Evolutionary conservation across 2,113 vertebrate genomes (phyloP).

Genomic region (Daphoenositta chrysoptera): DNA sequence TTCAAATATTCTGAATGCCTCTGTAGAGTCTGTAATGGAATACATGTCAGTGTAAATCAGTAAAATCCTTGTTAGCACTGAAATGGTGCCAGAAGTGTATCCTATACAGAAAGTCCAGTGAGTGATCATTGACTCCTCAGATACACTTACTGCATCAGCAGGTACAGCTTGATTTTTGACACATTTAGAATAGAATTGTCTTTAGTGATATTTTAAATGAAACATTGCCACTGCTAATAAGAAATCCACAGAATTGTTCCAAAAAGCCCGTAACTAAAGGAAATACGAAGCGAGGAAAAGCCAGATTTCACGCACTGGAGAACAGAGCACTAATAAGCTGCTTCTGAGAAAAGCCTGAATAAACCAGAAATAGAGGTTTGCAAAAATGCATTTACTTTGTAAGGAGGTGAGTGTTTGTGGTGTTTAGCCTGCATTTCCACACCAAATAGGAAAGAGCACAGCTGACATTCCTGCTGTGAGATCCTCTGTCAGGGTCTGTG

Average conservation of each 20-base stretch:
- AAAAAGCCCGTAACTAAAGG: neutral
- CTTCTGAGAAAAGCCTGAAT: neutral
- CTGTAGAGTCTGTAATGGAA: neutral
- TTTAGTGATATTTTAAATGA: conserved; percentile 31
- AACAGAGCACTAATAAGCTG: neutral
- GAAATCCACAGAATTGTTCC: neutral
- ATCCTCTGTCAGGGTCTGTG: neutral
- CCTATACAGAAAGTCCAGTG: neutral
- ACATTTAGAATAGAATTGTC: neutral
- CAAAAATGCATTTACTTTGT: neutral
- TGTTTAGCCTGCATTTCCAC: neutral
- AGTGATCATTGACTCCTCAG: conserved; percentile 40
- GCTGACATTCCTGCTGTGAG: neutral
- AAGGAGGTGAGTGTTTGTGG: neutral
- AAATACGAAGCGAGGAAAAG: neutral
- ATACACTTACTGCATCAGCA: neutral
- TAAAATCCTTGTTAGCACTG: conserved; percentile 28
- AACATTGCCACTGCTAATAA: neutral
- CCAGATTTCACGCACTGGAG: neutral
- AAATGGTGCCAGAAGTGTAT: neutral
- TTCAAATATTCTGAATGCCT: neutral
- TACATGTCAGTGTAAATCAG: neutral
- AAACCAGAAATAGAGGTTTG: neutral
- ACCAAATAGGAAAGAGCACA: neutral
- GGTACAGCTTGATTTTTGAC: neutral